Evolutionary conservation across 2,113 vertebrate genomes (phyloP).

Genomic region (Oxygymnocypris stewartii): DNA sequence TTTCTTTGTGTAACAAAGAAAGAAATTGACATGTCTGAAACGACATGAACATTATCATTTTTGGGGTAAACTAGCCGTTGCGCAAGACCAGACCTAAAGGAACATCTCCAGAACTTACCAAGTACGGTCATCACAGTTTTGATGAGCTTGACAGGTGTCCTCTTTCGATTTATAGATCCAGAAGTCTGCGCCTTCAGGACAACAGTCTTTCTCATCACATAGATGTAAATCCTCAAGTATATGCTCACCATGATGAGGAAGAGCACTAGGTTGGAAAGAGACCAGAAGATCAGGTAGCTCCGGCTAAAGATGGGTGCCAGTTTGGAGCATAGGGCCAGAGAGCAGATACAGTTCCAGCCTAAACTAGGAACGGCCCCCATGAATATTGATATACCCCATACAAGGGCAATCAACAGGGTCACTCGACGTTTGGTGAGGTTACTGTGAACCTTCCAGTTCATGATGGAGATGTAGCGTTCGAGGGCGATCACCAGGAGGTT

Average conservation of each 20-base stretch:
- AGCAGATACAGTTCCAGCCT: constrained; percentile 97
- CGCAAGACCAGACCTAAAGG: background rate
- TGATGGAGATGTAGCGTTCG: constrained; percentile 92
- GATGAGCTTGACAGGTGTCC: constrained; percentile 94
- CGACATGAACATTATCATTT: background rate
- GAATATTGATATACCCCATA: constrained; percentile 91
- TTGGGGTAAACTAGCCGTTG: background rate
- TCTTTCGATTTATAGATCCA: constrained; percentile 87
- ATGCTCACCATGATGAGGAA: constrained; percentile 92
- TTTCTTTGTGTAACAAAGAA: background rate
- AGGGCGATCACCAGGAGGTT: constrained; percentile 93
- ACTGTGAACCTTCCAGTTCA: constrained; percentile 91
- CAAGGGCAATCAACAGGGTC: constrained; percentile 85
- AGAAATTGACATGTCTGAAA: background rate
- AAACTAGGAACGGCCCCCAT: constrained; percentile 92
- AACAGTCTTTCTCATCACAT: constrained; percentile 88
- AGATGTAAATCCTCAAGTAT: constrained; percentile 92
- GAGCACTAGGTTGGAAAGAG: constrained; percentile 85
- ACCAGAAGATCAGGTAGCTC: constrained; percentile 97
- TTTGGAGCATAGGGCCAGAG: constrained; percentile 83
- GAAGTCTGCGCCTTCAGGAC: constrained; percentile 83
- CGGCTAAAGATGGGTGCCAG: constrained; percentile 93
- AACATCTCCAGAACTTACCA: constrained; percentile 77
- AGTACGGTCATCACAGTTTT: constrained; percentile 97
- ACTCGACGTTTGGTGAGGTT: constrained; percentile 93